Evolutionary conservation across 1,140 invertebrate genomes (phyloP).

Genomic region (Chrysomallon squamiferum): DNA sequence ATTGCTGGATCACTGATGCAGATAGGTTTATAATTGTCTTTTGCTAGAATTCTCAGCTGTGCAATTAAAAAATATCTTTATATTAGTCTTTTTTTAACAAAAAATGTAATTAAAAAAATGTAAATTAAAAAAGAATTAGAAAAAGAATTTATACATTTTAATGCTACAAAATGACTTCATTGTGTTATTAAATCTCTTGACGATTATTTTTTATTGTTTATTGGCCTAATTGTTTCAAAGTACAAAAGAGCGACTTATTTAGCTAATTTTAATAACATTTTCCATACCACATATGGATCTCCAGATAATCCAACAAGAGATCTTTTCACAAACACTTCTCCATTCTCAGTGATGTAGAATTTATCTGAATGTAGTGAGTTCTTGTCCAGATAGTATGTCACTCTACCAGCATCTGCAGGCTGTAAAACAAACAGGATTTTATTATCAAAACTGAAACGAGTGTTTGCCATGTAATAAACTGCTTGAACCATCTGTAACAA

Average conservation of each 20-base stretch:
- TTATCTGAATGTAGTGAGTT: constrained; percentile 13
- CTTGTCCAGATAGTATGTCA: constrained; percentile 23
- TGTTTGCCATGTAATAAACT: too few species aligned
- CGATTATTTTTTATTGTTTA: too few species aligned
- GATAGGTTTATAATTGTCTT: constrained; percentile 25
- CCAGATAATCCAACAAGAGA: constrained; percentile 25
- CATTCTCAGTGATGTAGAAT: constrained; percentile 22
- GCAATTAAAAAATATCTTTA: constrained; percentile 1
- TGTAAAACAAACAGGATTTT: not conserved
- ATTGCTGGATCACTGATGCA: constrained; percentile 28
- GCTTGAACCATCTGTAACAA: too few species aligned
- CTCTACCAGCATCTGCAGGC: not conserved
- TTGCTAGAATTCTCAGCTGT: constrained; percentile 33
- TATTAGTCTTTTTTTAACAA: too few species aligned
- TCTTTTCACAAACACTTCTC: constrained; percentile 29
- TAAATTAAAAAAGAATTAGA: too few species aligned
- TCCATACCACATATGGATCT: constrained; percentile 14
- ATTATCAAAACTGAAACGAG: constrained; percentile 6
- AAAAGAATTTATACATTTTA: too few species aligned
- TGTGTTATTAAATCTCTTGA: too few species aligned
- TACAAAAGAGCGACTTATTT: too few species aligned
- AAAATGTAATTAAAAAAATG: too few species aligned
- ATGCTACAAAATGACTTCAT: too few species aligned
- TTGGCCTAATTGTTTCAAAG: too few species aligned
- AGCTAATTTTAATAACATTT: too few species aligned